Conservation (phyloP, 2,113 vertebrate genomes). For the Brachyistius frenatus region DNA sequence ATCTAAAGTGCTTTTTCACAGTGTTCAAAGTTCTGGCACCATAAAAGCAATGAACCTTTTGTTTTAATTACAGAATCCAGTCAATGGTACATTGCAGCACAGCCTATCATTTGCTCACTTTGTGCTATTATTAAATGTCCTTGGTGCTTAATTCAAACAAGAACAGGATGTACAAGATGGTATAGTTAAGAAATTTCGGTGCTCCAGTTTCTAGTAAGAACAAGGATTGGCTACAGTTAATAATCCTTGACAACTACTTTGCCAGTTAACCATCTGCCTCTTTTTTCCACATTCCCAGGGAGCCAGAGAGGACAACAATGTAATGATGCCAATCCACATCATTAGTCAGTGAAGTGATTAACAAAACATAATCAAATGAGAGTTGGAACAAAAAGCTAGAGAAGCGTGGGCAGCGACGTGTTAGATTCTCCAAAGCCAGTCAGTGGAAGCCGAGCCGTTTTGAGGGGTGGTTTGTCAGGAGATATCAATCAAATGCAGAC, state of each 20-base stretch:
- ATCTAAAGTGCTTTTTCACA: neutral
- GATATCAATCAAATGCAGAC: constrained; percentile 67
- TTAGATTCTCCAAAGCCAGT: constrained; percentile 27
- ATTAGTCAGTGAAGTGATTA: constrained; percentile 71
- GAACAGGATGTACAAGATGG: constrained; percentile 43
- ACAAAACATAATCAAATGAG: constrained; percentile 66
- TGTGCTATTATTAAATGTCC: constrained; percentile 31
- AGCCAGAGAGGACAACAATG: constrained; percentile 59
- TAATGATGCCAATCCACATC: constrained; percentile 59
- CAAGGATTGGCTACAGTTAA: constrained; percentile 44
- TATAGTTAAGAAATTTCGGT: constrained; percentile 18
- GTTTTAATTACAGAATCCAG: too few species aligned
- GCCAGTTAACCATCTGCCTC: constrained; percentile 66
- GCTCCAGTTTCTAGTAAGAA: constrained; percentile 56
- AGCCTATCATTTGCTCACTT: constrained; percentile 12
- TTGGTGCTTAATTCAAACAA: neutral
- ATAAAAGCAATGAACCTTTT: neutral
- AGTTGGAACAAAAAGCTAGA: constrained; percentile 46
- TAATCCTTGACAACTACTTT: constrained; percentile 36
- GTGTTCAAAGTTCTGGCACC: neutral
- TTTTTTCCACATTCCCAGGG: constrained; percentile 48
- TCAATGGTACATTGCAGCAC: too few species aligned
- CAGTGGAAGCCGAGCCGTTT: constrained; percentile 20
- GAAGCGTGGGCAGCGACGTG: constrained; percentile 34
- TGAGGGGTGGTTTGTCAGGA: constrained; percentile 61